Evolutionary conservation across 23 tunicate species (phyloP).

Genomic region (Trididemnum nubilum): DNA sequence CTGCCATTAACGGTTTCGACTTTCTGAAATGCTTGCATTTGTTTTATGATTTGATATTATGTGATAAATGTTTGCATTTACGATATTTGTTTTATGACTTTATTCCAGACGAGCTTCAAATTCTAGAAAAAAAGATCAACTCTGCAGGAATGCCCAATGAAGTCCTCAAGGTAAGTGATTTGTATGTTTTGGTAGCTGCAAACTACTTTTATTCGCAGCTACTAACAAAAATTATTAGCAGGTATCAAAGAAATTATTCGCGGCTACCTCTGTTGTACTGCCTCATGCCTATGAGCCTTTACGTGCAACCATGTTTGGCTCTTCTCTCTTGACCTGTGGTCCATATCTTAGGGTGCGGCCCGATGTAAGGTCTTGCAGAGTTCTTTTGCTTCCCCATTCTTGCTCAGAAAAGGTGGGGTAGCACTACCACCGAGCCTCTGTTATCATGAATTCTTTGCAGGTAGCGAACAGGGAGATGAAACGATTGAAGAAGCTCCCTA

Average conservation of each 20-base stretch:
- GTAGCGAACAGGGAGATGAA: slow-evolving; percentile 54
- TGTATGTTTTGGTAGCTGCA: neutral
- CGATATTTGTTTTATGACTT: too few species aligned
- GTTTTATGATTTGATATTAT: too few species aligned
- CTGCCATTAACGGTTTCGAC: too few species aligned
- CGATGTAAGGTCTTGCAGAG: too few species aligned
- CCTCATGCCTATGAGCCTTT: neutral
- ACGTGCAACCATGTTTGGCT: too few species aligned
- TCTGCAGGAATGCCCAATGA: slow-evolving; percentile 41
- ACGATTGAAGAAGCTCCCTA: slow-evolving; percentile 43
- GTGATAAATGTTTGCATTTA: too few species aligned
- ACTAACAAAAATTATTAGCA: neutral
- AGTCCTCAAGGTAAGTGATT: slow-evolving; percentile 25
- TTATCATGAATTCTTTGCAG: slow-evolving; percentile 33
- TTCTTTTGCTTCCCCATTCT: too few species aligned
- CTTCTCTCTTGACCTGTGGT: too few species aligned
- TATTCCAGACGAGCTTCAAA: slow-evolving; percentile 40
- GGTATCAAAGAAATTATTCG: neutral
- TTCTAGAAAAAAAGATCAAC: slow-evolving; percentile 38
- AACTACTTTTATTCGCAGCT: neutral
- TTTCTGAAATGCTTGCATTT: too few species aligned
- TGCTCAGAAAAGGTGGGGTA: too few species aligned
- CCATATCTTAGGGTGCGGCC: too few species aligned
- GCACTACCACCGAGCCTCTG: too few species aligned
- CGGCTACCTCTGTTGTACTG: neutral